Base-by-base conservation (phyloP, 2,888 invertebrate species). In the Alcis repandata region DNA sequence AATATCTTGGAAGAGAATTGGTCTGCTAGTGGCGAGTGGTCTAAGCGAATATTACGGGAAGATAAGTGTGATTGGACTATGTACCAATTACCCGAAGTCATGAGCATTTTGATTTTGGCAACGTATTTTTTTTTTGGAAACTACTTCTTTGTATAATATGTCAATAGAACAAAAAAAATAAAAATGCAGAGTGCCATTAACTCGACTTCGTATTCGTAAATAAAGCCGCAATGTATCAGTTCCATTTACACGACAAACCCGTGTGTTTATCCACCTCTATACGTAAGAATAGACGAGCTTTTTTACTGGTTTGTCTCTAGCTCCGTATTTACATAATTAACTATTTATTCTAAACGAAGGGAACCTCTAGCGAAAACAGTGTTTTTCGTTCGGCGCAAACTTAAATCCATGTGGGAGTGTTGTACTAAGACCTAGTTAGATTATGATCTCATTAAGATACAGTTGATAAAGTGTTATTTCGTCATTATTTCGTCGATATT, bases 1-100 rank as follows among this genome's bases (percentile, higher is more conserved):
- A 77, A 76, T 77, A 78, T 75, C 76, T 74, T 74, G 79, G 76
- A 77, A 79, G 75, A 79, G 80, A 79, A 80, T 82, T 79, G 82
- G 76, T 77, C 82, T 82, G 85, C 81, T 84, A 82, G 79, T 82
- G 77, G 10, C n/a, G 3, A 32, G 20, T n/a, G 22, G 8, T 27
- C n/a, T 27, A 0, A 9, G n/a, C 13, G 8, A 13, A 22, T 7
- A 22, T 46, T 20, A 3, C 3, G 13, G 13, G 13, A 17, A 43
- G 4, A 43, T 22, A 20, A n/a, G 45, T 19, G 15, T n/a, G n/a
- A n/a, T n/a, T n/a, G n/a, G n/a, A n/a, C n/a, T n/a, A n/a, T n/a
- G n/a, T n/a, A n/a, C n/a, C n/a, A n/a, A n/a, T n/a, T n/a, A n/a
- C n/a, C n/a, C n/a, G n/a, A n/a, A n/a, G n/a, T n/a, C n/a, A n/a